Evolutionary conservation across 92 coral and sea anemone genomes (phyloP), one percentile per base, ranked within the genome.

Genomic region (Phymanthus crucifer): DNA sequence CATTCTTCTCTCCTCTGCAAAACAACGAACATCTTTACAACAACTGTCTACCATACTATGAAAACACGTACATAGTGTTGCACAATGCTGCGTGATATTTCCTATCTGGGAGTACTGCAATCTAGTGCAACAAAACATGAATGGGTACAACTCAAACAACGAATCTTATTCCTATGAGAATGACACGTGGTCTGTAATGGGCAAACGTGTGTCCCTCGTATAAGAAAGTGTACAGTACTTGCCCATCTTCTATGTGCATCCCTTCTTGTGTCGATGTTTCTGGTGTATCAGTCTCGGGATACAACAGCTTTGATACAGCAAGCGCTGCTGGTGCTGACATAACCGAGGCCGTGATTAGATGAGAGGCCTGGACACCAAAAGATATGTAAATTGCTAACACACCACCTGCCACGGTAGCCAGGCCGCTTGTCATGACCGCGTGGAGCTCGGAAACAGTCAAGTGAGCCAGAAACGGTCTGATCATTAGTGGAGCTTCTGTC

Each of bases 311-410:
- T n/a, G 98, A 88, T 45, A 94, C 91, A 7, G 98, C 98, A 0
- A 94, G 72, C 5, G 98, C 98, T 4, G 98, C 98, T 26, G 98
- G 98, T 1, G 98, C 98, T 27, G 98, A 94, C 98, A 94, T 94
- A 58, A 94, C 97, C 21, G 98, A 94, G 4, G 98, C 98, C 75
- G 95, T 88, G 73, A 94, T 82, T 37, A 94, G 73, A 79, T 94
- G 98, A 4, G 97, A 91, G 9, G 98, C 97, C 5, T 94, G 90
- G 38, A 95, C 94, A 47, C 98, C 98, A 82, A 88, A 90, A 73
- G 87, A 82, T 68, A 95, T 90, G 86, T 92, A 95, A 26, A 97
- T 94, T 8, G 98, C 98, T n/a, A 95, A 66, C 67, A 95, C 94
- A 64, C 97, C 88, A 4, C 98, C 98, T 10, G 98, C 98, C 33